Base-by-base conservation (phyloP, 2,888 invertebrate genomes). In the Lymantria monacha region DNA sequence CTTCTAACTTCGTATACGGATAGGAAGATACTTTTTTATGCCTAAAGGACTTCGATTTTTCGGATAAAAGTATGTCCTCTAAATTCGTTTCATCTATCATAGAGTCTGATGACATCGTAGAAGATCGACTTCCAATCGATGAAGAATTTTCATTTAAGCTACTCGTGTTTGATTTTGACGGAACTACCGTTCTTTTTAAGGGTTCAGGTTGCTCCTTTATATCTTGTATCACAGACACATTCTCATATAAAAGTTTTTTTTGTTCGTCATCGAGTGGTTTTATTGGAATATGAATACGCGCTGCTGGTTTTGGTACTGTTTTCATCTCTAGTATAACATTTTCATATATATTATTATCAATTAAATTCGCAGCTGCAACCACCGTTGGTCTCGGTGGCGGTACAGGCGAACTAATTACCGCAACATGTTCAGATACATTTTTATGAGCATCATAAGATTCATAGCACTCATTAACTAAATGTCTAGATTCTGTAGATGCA, bases 41-140 rank as follows among this genome's bases (percentile, higher is more conserved):
- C 45, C 79, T 79, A 64, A 91, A 91, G n/a, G 91, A 91, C 65
- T 82, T 87, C 0, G 90, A 91, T 65, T 88, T 91, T 69, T 85
- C 76, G 9, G 91, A 91, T 14, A 90, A 62, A 30, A 91, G 74
- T 61, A 91, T 88, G 63, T 91, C 91, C 74, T 91, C 91, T 53
- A 91, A 76, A 71, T 90, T 87, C 10, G 88, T 70, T 73, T 89
- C 91, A 57, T 91, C 91, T 42, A 81, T 74, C 83, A 87, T 78
- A 38, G 89, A 89, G 72, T 87, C 89, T 12, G 88, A 84, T 11
- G 90, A 88, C 51, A 81, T 56, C 9, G 85, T 82, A 9, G 90
- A 91, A 7, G 86, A 76, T 52, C 83, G 81, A 67, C 88, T 88
- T 0, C 66, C 52, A 53, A 69, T 71, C 8, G 75, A 70, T 9